Conservation (phyloP, 2,888 invertebrate species). For the Stictocephala bisonia region DNA sequence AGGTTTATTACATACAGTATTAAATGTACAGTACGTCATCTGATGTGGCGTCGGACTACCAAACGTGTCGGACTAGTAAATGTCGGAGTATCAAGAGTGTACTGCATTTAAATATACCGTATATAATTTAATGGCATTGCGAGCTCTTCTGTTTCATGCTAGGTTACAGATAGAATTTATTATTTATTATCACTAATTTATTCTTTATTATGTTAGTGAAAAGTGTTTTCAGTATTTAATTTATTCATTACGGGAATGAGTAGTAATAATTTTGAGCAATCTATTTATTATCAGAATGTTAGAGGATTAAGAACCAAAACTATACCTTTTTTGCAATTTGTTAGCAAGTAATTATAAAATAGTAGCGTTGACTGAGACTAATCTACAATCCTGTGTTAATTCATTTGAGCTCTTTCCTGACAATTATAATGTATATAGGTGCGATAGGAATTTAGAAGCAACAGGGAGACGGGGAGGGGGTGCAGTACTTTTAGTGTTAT, state of each 20-base stretch:
- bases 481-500: background rate
- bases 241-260: too few species aligned
- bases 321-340: background rate
- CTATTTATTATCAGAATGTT: slow-evolving; percentile 26
- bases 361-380: slow-evolving; percentile 17
- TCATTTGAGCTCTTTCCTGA: background rate
- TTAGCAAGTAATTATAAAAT: background rate
- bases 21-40: too few species aligned
- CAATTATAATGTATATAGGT: background rate
- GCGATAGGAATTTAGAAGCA: slow-evolving; percentile 8
- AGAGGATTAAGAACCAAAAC: slow-evolving; percentile 5
- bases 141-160: background rate
- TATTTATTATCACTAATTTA: background rate
- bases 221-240: too few species aligned
- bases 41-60: too few species aligned
- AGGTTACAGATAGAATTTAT: background rate
- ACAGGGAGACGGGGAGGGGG: background rate
- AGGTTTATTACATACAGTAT: too few species aligned
- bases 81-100: too few species aligned
- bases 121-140: too few species aligned
- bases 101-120: too few species aligned
- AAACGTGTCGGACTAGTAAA: too few species aligned
- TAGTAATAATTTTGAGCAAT: background rate
- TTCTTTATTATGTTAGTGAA: background rate
- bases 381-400: slow-evolving; percentile 8